Base-by-base conservation (phyloP, 2,797 vertebrate genomes). In the Aeoliscus strigatus region DNA sequence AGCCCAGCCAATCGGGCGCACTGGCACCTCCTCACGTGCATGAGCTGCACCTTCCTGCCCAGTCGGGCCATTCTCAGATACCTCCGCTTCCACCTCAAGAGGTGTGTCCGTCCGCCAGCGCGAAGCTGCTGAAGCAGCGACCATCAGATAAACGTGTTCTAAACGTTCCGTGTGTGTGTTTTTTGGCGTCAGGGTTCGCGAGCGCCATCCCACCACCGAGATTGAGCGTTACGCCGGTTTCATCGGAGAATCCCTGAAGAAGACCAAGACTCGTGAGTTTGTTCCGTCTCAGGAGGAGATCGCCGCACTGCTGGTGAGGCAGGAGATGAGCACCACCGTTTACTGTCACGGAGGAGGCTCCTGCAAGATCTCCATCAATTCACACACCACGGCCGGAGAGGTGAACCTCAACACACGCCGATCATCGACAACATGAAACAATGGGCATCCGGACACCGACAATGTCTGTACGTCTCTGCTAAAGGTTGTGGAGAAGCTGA, bases 361-460 rank as follows among this genome's bases (percentile, higher is more conserved):
- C 73, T 96, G 94, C 80, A 92, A 94, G 83, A 96, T 96, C 85
- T 93, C 92, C 74, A 95, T 96, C 77, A 93, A 93, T 70, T 95
- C 94, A 4, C 93, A 96, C 83, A 95, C 93, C 36, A 96, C 92
- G 0, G 92, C 94, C 27, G 94, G 94, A 74, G 93, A 96, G 92
- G 94, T 95, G 66, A 51, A 23, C 14, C 18, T 15, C 21, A 14
- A 28, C 6, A 12, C 2, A 49, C 4, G 49, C 28, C n/a, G n/a
- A n/a, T n/a, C n/a, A n/a, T n/a, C n/a, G n/a, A n/a, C n/a, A n/a
- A n/a, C n/a, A n/a, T n/a, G n/a, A n/a, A n/a, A n/a, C n/a, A n/a
- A n/a, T n/a, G n/a, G n/a, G n/a, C n/a, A n/a, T n/a, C n/a, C n/a
- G n/a, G n/a, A n/a, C n/a, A n/a, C n/a, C n/a, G n/a, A n/a, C n/a